phyloP scores from a whole-genome alignment of 2,113 vertebrate genomes.

The Clarias gariepinus region DNA sequence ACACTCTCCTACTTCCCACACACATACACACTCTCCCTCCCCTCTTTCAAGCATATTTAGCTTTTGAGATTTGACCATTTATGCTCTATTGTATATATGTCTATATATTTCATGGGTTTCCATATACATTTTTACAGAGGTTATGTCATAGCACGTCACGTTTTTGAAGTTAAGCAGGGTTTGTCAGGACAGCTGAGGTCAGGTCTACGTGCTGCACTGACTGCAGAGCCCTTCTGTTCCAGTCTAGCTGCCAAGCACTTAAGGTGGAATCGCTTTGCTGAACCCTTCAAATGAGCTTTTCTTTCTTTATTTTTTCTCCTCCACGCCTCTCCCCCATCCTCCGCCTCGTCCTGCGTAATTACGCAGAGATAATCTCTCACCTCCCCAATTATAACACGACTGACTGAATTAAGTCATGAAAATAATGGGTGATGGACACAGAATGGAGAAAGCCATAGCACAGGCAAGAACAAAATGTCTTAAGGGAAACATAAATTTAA shows the following conservation, averaged over 20 bases:
- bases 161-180: neutral
- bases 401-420: neutral
- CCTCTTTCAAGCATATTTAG: neutral
- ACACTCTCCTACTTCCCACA: neutral
- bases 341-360: neutral
- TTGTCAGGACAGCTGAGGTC: slow-evolving; percentile 16
- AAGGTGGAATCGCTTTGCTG: slow-evolving; percentile 45
- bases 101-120: neutral
- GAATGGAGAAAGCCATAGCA: neutral
- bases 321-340: neutral
- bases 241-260: slow-evolving; percentile 8
- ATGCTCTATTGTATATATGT: neutral
- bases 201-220: slow-evolving; percentile 17
- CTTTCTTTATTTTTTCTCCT: slow-evolving; percentile 11
- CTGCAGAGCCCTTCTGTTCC: neutral
- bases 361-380: neutral
- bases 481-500: slow-evolving; percentile 1
- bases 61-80: neutral
- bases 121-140: neutral
- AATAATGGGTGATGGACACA: neutral
- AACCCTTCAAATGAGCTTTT: neutral
- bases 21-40: slow-evolving; percentile 25
- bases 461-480: slow-evolving; percentile 30
- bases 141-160: neutral
- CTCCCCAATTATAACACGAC: neutral